phyloP scores from a whole-genome alignment of 2,888 invertebrate genomes.

The Acronicta alni region DNA sequence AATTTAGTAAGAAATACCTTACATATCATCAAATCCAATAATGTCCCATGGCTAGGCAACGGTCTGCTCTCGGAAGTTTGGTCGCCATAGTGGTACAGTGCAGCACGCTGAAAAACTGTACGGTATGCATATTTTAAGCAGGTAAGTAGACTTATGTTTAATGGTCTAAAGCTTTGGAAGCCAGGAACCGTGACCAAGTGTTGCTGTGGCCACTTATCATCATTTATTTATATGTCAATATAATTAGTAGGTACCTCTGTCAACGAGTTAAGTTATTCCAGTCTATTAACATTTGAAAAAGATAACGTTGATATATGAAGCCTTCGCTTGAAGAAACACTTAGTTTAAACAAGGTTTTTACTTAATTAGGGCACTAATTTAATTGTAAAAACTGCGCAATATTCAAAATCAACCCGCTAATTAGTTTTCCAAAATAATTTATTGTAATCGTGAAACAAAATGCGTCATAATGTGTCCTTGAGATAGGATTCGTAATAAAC shows the following conservation, averaged over 20 bases:
- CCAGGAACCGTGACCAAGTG: not conserved
- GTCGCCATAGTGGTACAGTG: too few relatives aligned
- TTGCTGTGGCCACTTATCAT: not conserved
- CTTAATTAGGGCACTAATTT: constrained; percentile 3
- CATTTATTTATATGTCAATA: not conserved
- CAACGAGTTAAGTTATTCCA: not conserved
- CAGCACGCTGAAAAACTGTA: too few relatives aligned
- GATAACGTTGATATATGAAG: not conserved
- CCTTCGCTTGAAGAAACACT: constrained; percentile 4
- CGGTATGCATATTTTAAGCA: too few relatives aligned
- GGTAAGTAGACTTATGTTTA: too few relatives aligned
- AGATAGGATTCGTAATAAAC: constrained; percentile 14
- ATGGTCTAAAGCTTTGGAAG: not conserved
- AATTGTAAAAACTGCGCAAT: constrained; percentile 27
- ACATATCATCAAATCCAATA: too few relatives aligned
- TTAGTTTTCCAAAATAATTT: constrained; percentile 33
- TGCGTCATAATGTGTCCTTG: constrained; percentile 42
- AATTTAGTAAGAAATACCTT: too few relatives aligned
- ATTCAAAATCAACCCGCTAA: constrained; percentile 24
- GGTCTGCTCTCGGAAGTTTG: too few relatives aligned
- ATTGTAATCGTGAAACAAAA: constrained; percentile 17
- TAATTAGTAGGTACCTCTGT: too few relatives aligned
- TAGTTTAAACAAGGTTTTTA: not conserved
- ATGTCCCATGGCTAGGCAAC: too few relatives aligned
- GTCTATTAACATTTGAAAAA: not conserved